Evolutionary conservation across 2,797 vertebrate species (phyloP).

Genomic region (Picus viridis): DNA sequence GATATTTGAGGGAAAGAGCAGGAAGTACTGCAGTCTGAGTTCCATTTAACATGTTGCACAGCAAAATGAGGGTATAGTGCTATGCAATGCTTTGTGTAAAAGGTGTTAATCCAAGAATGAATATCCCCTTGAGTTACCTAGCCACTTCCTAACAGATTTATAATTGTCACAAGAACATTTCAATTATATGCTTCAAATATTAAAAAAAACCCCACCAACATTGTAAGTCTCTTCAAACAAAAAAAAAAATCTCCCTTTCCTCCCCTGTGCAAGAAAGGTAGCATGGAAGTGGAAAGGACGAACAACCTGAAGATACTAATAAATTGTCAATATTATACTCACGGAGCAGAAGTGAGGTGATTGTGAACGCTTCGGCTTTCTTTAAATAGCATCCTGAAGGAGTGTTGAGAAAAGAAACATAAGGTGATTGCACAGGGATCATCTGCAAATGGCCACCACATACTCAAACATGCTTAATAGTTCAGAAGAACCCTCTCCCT

Average conservation of each 20-base stretch:
- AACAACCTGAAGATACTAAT: not conserved
- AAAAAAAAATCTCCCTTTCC: not conserved
- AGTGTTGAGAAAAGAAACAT: constrained; percentile 12
- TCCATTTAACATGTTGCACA: not conserved
- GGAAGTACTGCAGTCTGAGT: not conserved
- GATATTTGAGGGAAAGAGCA: not conserved
- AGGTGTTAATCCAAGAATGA: not conserved
- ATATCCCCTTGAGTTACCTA: not conserved
- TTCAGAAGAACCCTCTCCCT: not conserved
- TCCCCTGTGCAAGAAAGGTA: not conserved
- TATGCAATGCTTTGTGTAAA: not conserved
- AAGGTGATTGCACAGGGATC: not conserved
- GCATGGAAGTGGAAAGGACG: not conserved
- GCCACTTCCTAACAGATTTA: not conserved
- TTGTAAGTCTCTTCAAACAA: not conserved
- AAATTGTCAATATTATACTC: constrained; percentile 75
- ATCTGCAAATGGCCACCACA: not conserved
- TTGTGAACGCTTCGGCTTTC: constrained; percentile 93
- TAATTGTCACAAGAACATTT: not conserved
- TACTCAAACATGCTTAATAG: not conserved
- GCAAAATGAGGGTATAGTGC: not conserved
- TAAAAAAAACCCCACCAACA: not conserved
- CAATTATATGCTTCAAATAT: not conserved
- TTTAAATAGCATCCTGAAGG: constrained; percentile 92
- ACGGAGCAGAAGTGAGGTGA: constrained; percentile 95